Evolutionary conservation across 2,888 invertebrate species (phyloP), one percentile per base, ranked within the genome.

Genomic region (Nowickia ferox): DNA sequence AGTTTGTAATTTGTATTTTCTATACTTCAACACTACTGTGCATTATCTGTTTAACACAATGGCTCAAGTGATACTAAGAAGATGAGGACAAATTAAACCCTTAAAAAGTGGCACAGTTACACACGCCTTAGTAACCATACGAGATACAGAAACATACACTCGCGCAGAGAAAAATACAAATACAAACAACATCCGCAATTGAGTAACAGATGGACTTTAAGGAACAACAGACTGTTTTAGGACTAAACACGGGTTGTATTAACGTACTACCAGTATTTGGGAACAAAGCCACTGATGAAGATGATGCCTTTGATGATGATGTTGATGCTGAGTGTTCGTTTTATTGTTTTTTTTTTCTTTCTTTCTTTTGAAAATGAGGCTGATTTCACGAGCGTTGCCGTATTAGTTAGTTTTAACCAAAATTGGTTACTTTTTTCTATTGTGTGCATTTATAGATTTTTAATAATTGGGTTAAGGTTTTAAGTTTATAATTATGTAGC

Each of bases 71-170:
- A 40, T 65, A 22, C 63, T 51, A 69, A 63, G 55, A 82, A 79
- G 71, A 71, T 82, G 82, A 79, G 69, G 40, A 82, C 78, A 82
- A 86, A 82, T 86, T 69, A 86, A 86, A 86, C 75, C 79, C 85
- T 86, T 82, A 65, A 78, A 82, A 77, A 77, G 71, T 76, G 65
- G 71, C 65, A 65, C 65, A 71, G 63, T 42, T 30, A 55, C 55
- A 76, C 69, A 38, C 63, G 44, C 53, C 10, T 57, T 1, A 40
- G 10, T 22, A 2, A 22, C 22, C 22, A n/a, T 9, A 17, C n/a
- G n/a, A n/a, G n/a, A 59, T 5, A 11, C 30, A 42, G n/a, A 53
- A 2, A 19, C 1, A 79, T 15, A 65, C 13, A 63, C 15, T 15
- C 1, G 72, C 15, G 55, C 13, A 63, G 11, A 66, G 8, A 48